Conservation (phyloP, 2,797 vertebrate species). For the Anguilla obscura region DNA sequence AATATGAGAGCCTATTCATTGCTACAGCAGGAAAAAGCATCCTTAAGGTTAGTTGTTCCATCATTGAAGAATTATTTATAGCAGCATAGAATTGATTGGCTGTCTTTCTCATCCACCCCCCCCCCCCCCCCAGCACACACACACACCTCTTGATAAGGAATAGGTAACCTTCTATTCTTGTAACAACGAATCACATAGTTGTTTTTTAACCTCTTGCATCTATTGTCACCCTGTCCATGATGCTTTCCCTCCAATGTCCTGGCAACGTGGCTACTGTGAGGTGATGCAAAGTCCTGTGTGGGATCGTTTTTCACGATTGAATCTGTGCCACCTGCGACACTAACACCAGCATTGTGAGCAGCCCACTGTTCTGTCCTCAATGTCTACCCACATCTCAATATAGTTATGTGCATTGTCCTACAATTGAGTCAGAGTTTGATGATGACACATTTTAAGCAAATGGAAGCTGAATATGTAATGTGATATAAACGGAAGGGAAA, state of each 20-base stretch:
- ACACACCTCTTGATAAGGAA: too few relatives aligned
- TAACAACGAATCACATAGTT: too few relatives aligned
- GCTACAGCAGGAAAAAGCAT: too few relatives aligned
- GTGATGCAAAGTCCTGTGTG: not conserved
- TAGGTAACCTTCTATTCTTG: too few relatives aligned
- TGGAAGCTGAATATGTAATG: not conserved
- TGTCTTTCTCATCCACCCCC: too few relatives aligned
- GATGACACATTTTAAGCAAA: not conserved
- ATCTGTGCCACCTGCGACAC: not conserved
- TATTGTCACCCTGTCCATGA: not conserved
- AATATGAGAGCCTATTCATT: not conserved
- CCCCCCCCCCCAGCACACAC: too few relatives aligned
- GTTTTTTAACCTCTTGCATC: not conserved
- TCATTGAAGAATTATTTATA: too few relatives aligned
- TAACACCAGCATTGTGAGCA: not conserved
- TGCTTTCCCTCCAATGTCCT: not conserved
- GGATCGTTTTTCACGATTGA: not conserved
- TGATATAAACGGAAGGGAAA: not conserved
- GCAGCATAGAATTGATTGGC: too few relatives aligned
- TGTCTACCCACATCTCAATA: not conserved
- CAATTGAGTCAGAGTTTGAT: not conserved
- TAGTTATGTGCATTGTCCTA: not conserved
- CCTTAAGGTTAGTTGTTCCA: too few relatives aligned
- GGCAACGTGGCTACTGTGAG: not conserved
- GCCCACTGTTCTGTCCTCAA: not conserved